A percentile compares a stretch with the other conserved stretches of the same genome.
Conservation (phyloP, 2,888 invertebrate species). For the Eudasyphora cyanicolor region DNA sequence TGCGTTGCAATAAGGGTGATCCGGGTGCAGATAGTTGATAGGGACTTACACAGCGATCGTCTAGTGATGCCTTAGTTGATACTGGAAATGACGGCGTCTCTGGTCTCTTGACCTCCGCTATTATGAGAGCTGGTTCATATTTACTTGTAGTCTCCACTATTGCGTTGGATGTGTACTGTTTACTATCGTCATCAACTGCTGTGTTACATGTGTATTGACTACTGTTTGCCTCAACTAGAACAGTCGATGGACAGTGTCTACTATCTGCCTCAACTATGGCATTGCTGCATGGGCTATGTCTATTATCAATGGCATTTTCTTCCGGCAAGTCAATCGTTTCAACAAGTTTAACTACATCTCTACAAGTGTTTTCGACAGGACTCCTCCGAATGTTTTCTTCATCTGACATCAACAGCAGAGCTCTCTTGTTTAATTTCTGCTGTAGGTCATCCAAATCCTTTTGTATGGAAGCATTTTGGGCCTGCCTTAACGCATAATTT, state of each 20-base stretch:
- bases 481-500: slow-evolving; percentile 66
- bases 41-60: slow-evolving; percentile 82
- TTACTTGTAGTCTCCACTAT: slow-evolving; percentile 5
- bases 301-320: slow-evolving; percentile 28
- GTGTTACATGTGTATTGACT: no score
- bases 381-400: neutral
- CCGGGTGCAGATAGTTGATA: slow-evolving; percentile 66
- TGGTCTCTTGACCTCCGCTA: slow-evolving; percentile 82
- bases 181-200: no score
- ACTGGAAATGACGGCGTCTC: slow-evolving; percentile 96
- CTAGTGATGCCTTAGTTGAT: slow-evolving; percentile 86
- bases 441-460: slow-evolving; percentile 70
- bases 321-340: slow-evolving; percentile 65
- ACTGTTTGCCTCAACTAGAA: no score
- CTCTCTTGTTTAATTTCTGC: slow-evolving; percentile 64
- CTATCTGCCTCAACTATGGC: no score
- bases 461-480: slow-evolving; percentile 68
- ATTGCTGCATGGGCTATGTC: no score
- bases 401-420: slow-evolving; percentile 25
- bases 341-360: slow-evolving; percentile 56
- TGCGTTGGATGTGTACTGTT: neutral
- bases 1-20: slow-evolving; percentile 48
- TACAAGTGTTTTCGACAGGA: slow-evolving; percentile 33
- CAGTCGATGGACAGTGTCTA: no score
- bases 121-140: slow-evolving; percentile 44